Percentiles rank a stretch among this genome's conserved stretches.
Conservation (phyloP, 2,888 invertebrate genomes). For the Malacosoma neustria region DNA sequence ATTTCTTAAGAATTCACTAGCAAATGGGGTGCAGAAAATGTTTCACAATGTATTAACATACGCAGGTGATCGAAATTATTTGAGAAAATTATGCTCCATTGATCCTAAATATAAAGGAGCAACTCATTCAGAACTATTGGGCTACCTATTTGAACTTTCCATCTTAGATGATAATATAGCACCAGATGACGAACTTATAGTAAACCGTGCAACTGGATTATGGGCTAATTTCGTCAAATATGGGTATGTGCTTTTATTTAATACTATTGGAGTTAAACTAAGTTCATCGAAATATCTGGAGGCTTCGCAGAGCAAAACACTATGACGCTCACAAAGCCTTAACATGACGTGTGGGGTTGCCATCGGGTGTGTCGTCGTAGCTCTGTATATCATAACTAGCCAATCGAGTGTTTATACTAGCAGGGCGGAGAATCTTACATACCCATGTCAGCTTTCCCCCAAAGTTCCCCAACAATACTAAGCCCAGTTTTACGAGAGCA, state of each 20-base stretch:
- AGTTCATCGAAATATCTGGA: too few relatives aligned
- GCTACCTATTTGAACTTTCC: conserved; percentile 30
- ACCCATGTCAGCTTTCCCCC: too few relatives aligned
- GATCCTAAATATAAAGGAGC: conserved; percentile 14
- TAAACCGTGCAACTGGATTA: conserved; percentile 12
- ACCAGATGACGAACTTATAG: conserved; percentile 19
- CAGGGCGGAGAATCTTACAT: too few relatives aligned
- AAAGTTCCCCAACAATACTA: too few relatives aligned
- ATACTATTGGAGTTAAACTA: too few relatives aligned
- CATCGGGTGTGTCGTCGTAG: too few relatives aligned
- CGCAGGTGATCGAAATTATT: conserved; percentile 32
- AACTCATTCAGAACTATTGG: conserved; percentile 29
- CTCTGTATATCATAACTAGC: too few relatives aligned
- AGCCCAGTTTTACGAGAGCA: too few relatives aligned
- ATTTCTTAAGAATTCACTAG: conserved; percentile 25
- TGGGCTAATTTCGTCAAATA: conserved; percentile 31
- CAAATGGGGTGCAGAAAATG: conserved; percentile 20
- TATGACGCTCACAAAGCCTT: too few relatives aligned
- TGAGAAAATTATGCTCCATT: conserved; percentile 17
- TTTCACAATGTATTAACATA: conserved; percentile 39
- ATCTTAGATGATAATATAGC: conserved; percentile 18
- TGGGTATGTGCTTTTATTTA: conserved; percentile 26
- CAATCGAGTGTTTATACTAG: too few relatives aligned
- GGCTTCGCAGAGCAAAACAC: too few relatives aligned
- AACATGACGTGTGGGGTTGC: too few relatives aligned